Base-by-base conservation (phyloP, 2,888 invertebrate species). In the Cataglyphis rosenhaueri region DNA sequence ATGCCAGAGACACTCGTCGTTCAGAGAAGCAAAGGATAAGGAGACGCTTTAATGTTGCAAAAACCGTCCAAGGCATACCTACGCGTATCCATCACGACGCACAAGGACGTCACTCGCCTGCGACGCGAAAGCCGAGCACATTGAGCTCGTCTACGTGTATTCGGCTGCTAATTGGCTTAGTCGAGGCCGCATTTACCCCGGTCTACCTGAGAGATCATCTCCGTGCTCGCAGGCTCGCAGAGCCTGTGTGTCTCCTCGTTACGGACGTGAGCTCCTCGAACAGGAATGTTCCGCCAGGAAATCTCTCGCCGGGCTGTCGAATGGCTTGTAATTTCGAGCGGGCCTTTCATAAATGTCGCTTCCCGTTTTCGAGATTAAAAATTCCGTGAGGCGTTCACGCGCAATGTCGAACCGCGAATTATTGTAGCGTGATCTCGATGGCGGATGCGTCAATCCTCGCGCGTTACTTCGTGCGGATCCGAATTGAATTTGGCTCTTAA, bases 291-390 rank as follows among this genome's bases (percentile, higher is more conserved):
- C 32, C 21, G 52, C 32, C 41, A 9, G 29, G 18, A 21, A 32
- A 18, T 52, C n/a, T 52, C n/a, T 52, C 48, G 48, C 8, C 48
- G 5, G n/a, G 48, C n/a, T 52, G 25, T 12, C 78, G 35, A 79
- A 73, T 61, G 73, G 59, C 73, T 79, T 73, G 73, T 79, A 71
- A 79, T 73, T 71, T 59, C 59, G 48, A 59, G 59, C 3, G 57
- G 59, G 78, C 78, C 78, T 73, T 79, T 79, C 78, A 73, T 79
- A 79, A 79, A 79, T 35, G 78, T 79, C 78, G 73, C 78, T 44
- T 79, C 25, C 59, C 78, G 78, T 61, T 61, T 71, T 59, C 44
- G 59, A 61, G 78, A 79, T 79, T 79, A 73, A 79, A 79, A 79
- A 79, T 79, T 79, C 44, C 78, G 15, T 15, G 12, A 52, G 21